phyloP scores from a whole-genome alignment of 2,797 vertebrate genomes.

The Sandelia bainsii region DNA sequence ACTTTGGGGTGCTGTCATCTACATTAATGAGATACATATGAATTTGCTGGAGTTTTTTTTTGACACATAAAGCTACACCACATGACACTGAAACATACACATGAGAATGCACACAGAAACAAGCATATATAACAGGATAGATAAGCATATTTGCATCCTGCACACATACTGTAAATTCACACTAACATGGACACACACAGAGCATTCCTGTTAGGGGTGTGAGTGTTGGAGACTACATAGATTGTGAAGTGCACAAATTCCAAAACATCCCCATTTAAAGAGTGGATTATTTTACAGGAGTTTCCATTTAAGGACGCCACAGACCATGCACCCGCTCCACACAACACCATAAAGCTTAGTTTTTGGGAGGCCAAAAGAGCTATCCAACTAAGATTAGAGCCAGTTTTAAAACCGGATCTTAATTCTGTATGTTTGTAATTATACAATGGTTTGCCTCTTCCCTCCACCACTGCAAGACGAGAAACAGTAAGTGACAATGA shows the following conservation, averaged over 20 bases:
- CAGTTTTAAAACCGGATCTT: constrained; percentile 62
- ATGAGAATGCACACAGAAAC: background rate
- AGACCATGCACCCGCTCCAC: constrained; percentile 7
- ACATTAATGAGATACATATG: constrained; percentile 76
- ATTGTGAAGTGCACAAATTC: constrained; percentile 52
- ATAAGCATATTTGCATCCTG: constrained; percentile 15
- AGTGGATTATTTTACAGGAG: constrained; percentile 62
- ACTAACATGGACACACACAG: background rate
- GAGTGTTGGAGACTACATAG: constrained; percentile 44
- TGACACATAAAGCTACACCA: constrained; percentile 40
- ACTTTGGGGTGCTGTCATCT: constrained; percentile 70
- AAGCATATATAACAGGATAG: background rate
- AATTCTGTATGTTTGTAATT: constrained; percentile 71
- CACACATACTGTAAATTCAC: background rate
- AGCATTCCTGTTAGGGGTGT: constrained; percentile 65
- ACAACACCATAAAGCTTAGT: constrained; percentile 50
- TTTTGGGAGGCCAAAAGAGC: constrained; percentile 29
- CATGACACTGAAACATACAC: background rate
- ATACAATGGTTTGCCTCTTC: constrained; percentile 59
- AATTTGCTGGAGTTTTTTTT: constrained; percentile 45
- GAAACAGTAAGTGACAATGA: constrained; percentile 10
- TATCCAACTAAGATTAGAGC: constrained; percentile 52
- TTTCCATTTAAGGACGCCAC: constrained; percentile 59
- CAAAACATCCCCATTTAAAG: constrained; percentile 56
- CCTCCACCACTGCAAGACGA: constrained; percentile 29